Base-by-base conservation (phyloP, 2,797 vertebrate species). In the Hafferia zeledoni region DNA sequence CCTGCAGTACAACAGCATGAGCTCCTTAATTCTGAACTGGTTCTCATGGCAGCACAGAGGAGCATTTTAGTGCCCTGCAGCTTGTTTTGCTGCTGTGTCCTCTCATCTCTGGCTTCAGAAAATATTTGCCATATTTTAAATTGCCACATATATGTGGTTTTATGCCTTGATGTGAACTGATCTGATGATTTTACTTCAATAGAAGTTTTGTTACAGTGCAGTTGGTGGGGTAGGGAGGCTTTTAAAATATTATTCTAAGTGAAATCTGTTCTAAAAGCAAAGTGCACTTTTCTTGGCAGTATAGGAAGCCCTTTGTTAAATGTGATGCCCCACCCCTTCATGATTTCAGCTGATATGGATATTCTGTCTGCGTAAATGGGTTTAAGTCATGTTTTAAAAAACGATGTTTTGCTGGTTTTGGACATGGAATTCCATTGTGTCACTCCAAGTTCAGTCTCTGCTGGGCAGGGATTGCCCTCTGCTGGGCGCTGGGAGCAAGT, bases 401-500 rank as follows among this genome's bases (percentile, higher is more conserved):
- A 14, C 2, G 5, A 17, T 11, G 25, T 68, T 41, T 68, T 2
- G 5, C 43, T 74, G 0, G 39, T 90, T 35, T 55, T 86, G 46
- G 65, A 78, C 85, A 11, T 44, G 1, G 39, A 77, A 22, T 71
- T 44, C 50, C 0, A 0, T 13, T 61, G 33, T 61, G 41, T 4
- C 2, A 17, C 53, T 81, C 65, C 20, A 59, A 7, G 13, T 17
- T n/a, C 63, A 25, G 25, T 39, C 43, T 87, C 43, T 55, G 0
- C 50, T 65, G 78, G 63, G 60, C 55, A 80, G 59, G 68, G 93
- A 52, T 78, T 87, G 93, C 96, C 96, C 97, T 95, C 95, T 97
- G 67, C 90, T 97, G 96, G 95, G 60, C 71, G 6, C 8, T 27
- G 22, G 20, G 15, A 59, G 63, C 56, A 56, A n/a, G 22, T 2